A percentile compares a stretch with the other conserved stretches of the same genome.
Conservation (phyloP, 64 coral and sea anemone genomes). For the Dendrophyllia cribrosa region DNA sequence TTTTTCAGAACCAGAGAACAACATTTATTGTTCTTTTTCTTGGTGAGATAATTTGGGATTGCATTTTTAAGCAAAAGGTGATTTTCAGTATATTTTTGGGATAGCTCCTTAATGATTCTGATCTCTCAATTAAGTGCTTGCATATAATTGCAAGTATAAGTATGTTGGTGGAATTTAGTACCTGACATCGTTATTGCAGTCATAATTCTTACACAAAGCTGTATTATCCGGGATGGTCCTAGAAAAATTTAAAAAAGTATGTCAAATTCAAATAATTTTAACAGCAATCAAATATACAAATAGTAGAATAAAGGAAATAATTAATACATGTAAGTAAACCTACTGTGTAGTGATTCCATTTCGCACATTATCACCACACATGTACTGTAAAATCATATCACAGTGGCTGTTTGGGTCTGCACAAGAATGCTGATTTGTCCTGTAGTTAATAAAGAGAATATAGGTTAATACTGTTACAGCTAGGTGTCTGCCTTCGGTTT, state of each 20-base stretch:
- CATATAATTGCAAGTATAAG: no score
- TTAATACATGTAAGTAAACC: not conserved
- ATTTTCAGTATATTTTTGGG: no score
- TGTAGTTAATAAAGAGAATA: slow-evolving; percentile 2
- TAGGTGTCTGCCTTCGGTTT: not conserved
- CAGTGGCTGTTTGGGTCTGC: slow-evolving; percentile 80
- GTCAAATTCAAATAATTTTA: not conserved
- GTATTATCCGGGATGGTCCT: slow-evolving; percentile 94
- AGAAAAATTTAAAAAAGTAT: slow-evolving; percentile 3
- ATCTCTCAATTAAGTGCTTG: no score
- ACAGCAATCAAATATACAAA: not conserved
- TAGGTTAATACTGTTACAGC: not conserved
- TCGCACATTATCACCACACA: slow-evolving; percentile 81
- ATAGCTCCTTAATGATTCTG: no score
- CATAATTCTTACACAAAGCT: slow-evolving; percentile 84
- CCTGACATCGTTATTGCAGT: slow-evolving; percentile 92
- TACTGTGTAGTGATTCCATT: slow-evolving; percentile 88
- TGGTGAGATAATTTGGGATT: no score
- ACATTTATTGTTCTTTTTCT: no score
- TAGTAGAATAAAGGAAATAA: not conserved
- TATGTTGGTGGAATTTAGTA: not conserved
- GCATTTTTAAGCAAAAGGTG: no score
- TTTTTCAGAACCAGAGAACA: no score
- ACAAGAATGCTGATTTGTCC: slow-evolving; percentile 95
- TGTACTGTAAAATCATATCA: slow-evolving; percentile 90